phyloP scores from a whole-genome alignment of 2,888 invertebrate genomes.

The Trichopria drosophilae region DNA sequence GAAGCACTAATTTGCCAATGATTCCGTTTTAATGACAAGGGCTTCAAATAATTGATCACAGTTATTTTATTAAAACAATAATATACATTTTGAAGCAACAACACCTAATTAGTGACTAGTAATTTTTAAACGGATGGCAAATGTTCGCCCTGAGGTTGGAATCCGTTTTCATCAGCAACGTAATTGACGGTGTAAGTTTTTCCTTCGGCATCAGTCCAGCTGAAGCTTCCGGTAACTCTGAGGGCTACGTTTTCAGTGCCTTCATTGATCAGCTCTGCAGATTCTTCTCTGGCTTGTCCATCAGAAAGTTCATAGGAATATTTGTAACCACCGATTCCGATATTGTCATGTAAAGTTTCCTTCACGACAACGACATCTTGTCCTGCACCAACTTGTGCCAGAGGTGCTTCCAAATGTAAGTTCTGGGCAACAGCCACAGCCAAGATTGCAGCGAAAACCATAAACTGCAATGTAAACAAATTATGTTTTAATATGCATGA shows the following conservation, averaged over 20 bases:
- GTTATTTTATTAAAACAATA: too few relatives aligned
- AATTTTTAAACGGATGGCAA: too few relatives aligned
- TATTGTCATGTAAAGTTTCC: slow-evolving; percentile 30
- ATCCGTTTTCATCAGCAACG: slow-evolving; percentile 44
- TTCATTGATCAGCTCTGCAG: slow-evolving; percentile 33
- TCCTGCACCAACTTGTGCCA: too few relatives aligned
- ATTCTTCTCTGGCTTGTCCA: slow-evolving; percentile 38
- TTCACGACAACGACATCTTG: slow-evolving; percentile 24
- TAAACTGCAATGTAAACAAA: slow-evolving; percentile 27
- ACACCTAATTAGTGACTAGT: too few relatives aligned
- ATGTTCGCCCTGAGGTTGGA: slow-evolving; percentile 41
- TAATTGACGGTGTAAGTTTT: slow-evolving; percentile 41
- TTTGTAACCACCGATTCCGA: slow-evolving; percentile 33
- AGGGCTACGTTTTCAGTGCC: slow-evolving; percentile 35
- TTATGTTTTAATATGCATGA: too few relatives aligned
- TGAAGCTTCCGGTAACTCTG: slow-evolving; percentile 43
- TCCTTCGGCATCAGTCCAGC: slow-evolving; percentile 39
- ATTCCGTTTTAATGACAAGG: too few relatives aligned
- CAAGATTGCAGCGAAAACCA: slow-evolving; percentile 31
- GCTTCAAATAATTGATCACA: too few relatives aligned
- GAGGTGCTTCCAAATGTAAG: too few relatives aligned
- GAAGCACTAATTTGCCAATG: too few relatives aligned
- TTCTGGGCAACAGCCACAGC: slow-evolving; percentile 30
- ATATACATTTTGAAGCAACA: too few relatives aligned
- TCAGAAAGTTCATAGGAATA: slow-evolving; percentile 33